Percentiles rank a stretch among this genome's conserved stretches.
phyloP scores from a whole-genome alignment of 2,797 vertebrate genomes.

The Anabas testudineus region DNA sequence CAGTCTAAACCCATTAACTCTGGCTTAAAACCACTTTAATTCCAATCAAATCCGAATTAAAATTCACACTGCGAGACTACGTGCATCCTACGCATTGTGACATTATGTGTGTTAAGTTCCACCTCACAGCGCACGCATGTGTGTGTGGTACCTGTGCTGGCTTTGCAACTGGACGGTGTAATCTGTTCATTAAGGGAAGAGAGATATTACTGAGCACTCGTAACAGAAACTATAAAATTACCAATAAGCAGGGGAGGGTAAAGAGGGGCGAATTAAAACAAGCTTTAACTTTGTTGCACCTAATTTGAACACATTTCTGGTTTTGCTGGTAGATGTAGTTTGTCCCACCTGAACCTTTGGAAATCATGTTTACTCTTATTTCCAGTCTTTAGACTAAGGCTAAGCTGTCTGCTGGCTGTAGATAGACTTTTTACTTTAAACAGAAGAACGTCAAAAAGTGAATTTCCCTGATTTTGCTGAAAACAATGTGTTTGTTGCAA shows the following conservation, averaged over 20 bases:
- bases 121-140: too few relatives aligned
- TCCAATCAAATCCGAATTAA: constrained; percentile 81
- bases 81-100: constrained; percentile 41
- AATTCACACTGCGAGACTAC: constrained; percentile 56
- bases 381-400: background rate
- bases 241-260: constrained; percentile 36
- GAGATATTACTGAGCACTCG: constrained; percentile 14
- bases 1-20: constrained; percentile 79
- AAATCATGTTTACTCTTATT: background rate
- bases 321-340: too few relatives aligned
- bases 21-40: constrained; percentile 77
- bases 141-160: constrained; percentile 15
- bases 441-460: too few relatives aligned
- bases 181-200: constrained; percentile 34
- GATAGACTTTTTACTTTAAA: too few relatives aligned
- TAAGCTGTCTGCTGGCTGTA: too few relatives aligned
- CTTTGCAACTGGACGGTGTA: constrained; percentile 18
- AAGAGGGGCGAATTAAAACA: background rate
- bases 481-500: too few relatives aligned
- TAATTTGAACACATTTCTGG: too few relatives aligned
- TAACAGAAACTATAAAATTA: constrained; percentile 41
- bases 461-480: too few relatives aligned
- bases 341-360: too few relatives aligned
- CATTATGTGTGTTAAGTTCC: constrained; percentile 41
- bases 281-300: background rate